phyloP scores from a whole-genome alignment of 2,113 vertebrate species.

The Myrmecophaga tridactyla region DNA sequence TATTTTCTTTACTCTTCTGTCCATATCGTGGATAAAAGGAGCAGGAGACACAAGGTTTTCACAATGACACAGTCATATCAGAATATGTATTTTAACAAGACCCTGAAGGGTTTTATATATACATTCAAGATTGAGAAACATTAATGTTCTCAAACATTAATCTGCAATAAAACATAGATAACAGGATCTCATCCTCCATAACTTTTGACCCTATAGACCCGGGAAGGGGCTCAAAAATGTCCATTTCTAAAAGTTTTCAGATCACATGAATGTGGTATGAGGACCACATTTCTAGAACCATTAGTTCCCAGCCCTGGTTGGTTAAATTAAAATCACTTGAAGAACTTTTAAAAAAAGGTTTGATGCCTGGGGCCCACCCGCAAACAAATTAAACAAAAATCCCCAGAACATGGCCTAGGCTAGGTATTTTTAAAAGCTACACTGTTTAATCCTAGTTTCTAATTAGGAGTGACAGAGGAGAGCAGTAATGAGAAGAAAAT shows the following conservation, averaged over 20 bases:
- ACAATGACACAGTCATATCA: too few relatives aligned
- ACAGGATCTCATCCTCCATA: neutral
- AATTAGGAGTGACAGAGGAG: neutral
- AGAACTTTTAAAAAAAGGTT: neutral
- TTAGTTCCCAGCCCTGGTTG: neutral
- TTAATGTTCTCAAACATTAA: neutral
- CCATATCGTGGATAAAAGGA: too few relatives aligned
- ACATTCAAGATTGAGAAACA: neutral
- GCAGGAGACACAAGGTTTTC: too few relatives aligned
- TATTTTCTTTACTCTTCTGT: too few relatives aligned
- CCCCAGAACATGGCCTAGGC: neutral
- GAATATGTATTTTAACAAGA: neutral
- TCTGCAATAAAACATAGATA: neutral
- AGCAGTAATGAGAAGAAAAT: neutral
- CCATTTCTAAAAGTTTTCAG: neutral
- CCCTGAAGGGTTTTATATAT: neutral
- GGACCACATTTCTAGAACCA: neutral
- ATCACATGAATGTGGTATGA: neutral
- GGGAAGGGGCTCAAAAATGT: neutral
- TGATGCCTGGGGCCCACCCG: neutral
- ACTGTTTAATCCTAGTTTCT: constrained; percentile 18
- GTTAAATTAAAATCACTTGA: neutral
- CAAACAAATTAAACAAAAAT: constrained; percentile 9
- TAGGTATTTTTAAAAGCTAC: neutral
- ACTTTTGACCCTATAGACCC: neutral